Conservation (phyloP, 2,113 vertebrate species). For the Puma concolor region DNA sequence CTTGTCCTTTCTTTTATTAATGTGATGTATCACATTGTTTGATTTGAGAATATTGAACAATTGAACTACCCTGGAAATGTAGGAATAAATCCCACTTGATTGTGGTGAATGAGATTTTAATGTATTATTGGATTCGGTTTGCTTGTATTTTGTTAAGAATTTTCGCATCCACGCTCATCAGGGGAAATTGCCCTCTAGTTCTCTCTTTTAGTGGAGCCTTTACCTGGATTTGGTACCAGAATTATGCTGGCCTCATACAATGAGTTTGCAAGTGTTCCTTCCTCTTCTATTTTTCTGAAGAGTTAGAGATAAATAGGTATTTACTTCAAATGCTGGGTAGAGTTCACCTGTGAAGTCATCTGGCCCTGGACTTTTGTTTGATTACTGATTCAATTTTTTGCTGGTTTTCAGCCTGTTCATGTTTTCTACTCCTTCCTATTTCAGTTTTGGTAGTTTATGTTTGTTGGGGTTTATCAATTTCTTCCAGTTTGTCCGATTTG, state of each 20-base stretch:
- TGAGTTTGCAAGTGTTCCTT: background rate
- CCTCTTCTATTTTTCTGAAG: background rate
- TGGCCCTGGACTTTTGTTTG: background rate
- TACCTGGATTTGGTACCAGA: background rate
- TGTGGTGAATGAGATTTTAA: background rate
- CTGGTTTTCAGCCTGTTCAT: background rate
- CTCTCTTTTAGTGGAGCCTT: background rate
- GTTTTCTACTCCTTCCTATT: background rate
- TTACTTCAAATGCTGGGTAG: background rate
- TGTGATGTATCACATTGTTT: background rate
- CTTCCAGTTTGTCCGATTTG: background rate
- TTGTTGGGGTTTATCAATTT: background rate
- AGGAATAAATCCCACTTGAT: background rate
- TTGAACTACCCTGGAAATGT: background rate
- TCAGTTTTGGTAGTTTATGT: background rate
- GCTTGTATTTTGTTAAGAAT: background rate
- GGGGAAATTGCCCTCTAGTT: background rate
- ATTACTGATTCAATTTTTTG: background rate
- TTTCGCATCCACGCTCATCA: background rate
- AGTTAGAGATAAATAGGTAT: background rate
- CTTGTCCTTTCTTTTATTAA: background rate
- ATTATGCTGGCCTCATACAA: background rate
- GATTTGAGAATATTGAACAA: background rate
- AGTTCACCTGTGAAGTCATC: background rate
- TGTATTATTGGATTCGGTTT: background rate